Conservation (phyloP, 2,888 invertebrate species). For the Leptinotarsa rubiginosa region DNA sequence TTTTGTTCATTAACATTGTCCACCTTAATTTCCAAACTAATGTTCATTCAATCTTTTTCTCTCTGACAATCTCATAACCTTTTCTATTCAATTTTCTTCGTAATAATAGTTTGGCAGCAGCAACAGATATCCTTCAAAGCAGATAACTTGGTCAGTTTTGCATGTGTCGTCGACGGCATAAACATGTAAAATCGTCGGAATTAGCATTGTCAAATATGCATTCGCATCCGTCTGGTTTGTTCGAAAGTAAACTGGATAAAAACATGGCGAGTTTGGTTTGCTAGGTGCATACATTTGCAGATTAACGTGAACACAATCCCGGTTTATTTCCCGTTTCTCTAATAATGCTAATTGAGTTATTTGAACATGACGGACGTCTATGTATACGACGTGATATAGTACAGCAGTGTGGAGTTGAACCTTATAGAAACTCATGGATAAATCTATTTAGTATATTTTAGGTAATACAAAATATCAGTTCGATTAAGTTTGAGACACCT, state of each 20-base stretch:
- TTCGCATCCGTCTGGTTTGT: conserved; percentile 21
- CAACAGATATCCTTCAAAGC: conserved; percentile 6
- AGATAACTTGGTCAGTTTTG: neutral
- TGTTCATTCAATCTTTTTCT: too few relatives aligned
- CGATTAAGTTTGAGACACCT: too few relatives aligned
- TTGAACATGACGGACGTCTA: neutral
- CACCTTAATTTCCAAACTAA: too few relatives aligned
- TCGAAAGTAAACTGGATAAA: conserved; percentile 19
- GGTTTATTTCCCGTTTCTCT: conserved; percentile 5
- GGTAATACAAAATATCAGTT: too few relatives aligned
- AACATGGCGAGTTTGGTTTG: conserved; percentile 9
- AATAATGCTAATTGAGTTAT: conserved; percentile 7
- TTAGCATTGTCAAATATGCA: conserved; percentile 23
- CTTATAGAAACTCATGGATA: neutral
- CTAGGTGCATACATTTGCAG: conserved; percentile 12
- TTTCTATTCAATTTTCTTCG: too few relatives aligned
- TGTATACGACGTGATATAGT: neutral
- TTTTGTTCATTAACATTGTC: too few relatives aligned
- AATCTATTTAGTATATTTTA: too few relatives aligned
- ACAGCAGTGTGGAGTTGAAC: neutral
- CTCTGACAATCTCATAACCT: too few relatives aligned
- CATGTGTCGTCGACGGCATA: conserved; percentile 1
- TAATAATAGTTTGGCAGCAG: neutral
- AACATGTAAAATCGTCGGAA: conserved; percentile 16
- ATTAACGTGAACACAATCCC: neutral